These are phyloP conservation scores for Smithornis capensis DNA, from an alignment of 2,113 vertebrate species.

Conservation along the genomic window DNA sequence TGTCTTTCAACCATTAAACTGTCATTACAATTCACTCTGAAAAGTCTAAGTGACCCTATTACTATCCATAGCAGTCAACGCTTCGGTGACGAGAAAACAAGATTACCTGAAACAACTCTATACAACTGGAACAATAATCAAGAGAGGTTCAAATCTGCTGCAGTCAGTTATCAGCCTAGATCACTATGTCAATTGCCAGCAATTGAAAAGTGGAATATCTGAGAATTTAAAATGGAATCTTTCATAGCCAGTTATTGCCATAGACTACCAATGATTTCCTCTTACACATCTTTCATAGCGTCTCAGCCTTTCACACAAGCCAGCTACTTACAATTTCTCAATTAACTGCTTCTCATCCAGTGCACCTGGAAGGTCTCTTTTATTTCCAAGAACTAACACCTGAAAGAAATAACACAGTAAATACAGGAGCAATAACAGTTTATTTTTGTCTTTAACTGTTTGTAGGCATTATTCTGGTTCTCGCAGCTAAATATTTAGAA, in stretches of 20 bases:
- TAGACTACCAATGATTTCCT: background rate
- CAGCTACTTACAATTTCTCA: slow-evolving; percentile 86
- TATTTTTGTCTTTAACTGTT: background rate
- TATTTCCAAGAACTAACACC: slow-evolving; percentile 90
- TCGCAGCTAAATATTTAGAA: background rate
- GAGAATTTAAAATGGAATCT: slow-evolving; percentile 8
- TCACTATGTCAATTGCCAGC: background rate
- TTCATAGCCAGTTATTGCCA: background rate
- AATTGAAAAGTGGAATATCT: background rate
- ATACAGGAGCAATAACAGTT: background rate
- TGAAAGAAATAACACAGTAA: slow-evolving; percentile 47
- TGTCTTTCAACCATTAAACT: background rate
- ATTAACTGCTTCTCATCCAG: slow-evolving; percentile 91
- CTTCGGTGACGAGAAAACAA: background rate
- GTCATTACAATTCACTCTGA: background rate
- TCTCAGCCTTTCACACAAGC: background rate
- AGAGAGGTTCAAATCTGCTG: background rate
- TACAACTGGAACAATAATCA: background rate
- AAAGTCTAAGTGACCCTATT: background rate
- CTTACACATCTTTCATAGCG: background rate
- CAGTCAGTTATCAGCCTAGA: background rate
- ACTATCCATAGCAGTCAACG: background rate
- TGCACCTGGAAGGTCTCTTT: slow-evolving; percentile 83
- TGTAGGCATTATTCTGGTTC: background rate
- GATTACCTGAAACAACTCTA: slow-evolving; percentile 7